Base-by-base conservation (phyloP, 2,888 invertebrate genomes). In the Cataglyphis rosenhaueri region DNA sequence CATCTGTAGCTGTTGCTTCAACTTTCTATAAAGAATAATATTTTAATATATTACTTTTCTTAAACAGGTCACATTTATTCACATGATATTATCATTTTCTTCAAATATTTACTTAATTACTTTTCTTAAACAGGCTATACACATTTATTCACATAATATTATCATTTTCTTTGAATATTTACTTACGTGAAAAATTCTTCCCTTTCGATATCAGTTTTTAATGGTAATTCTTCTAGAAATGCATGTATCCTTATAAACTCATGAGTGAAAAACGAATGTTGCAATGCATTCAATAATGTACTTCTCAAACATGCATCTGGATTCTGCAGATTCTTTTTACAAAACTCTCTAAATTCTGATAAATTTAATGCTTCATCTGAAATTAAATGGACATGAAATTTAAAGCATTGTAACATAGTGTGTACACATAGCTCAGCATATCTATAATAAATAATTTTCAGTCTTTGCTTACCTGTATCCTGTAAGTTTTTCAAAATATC, bases 241-340 rank as follows among this genome's bases (percentile, higher is more conserved):
- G 97, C 97, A 93, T 98, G 97, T 88, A 98, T 97, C 32, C 96
- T 95, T 84, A 98, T 97, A 93, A 98, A 98, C 91, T 98, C 97
- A 92, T 98, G 98, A 90, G 97, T 97, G 92, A 97, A 98, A 94
- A 97, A 97, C 65, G 96, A 96, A 94, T 98, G 97, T 74, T 96
- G 94, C 3, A 97, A 94, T 44, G 97, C 95, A 32, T 96, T 95
- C 9, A 96, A 95, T 48, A 98, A 95, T 85, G 96, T 96, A 4
- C 97, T 97, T 79, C 98, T 96, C 88, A 96, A 94, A 55, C 95
- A 94, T 10, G 97, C 95, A 89, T 97, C 96, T 75, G 95, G 93
- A 92, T 97, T 96, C 92, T 97, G 96, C 78, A 98, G 95, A 89
- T 96, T 96, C 71, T 96, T 96, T 91, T 95, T 96, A 92, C 98